These are phyloP conservation scores for Sinocyclocheilus anophthalmus DNA, from an alignment of 2,113 vertebrate genomes.

Conservation along the genomic window DNA sequence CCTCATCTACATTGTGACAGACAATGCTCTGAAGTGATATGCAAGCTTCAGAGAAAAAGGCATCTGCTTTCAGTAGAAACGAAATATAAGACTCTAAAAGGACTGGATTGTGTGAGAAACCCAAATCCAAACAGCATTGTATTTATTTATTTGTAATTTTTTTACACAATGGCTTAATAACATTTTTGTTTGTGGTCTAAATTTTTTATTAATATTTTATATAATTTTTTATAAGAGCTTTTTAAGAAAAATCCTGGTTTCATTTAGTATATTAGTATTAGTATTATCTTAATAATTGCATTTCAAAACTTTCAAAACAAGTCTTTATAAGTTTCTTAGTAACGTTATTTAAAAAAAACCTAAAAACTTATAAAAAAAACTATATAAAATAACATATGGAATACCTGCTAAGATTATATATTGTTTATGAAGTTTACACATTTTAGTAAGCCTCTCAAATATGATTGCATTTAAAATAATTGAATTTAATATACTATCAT, in stretches of 20 bases:
- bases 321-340: too few relatives aligned
- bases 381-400: too few relatives aligned
- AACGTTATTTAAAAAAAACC: not conserved
- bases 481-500: not conserved
- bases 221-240: too few relatives aligned
- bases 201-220: too few relatives aligned
- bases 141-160: not conserved
- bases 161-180: not conserved
- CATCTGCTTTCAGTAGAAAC: constrained; percentile 84
- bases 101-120: not conserved
- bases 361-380: not conserved
- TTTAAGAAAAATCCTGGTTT: not conserved
- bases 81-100: not conserved
- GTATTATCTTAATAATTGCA: too few relatives aligned
- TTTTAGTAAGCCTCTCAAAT: not conserved
- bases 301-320: too few relatives aligned
- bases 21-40: constrained; percentile 76
- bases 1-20: constrained; percentile 42
- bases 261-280: too few relatives aligned
- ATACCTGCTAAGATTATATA: not conserved
- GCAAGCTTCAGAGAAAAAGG: constrained; percentile 85
- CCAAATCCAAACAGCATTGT: not conserved
- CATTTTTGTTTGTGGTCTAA: not conserved
- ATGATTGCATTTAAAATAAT: not conserved
- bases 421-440: too few relatives aligned